Conservation (phyloP, 2,797 vertebrate genomes). For the Kryptolebias ocellatus region DNA sequence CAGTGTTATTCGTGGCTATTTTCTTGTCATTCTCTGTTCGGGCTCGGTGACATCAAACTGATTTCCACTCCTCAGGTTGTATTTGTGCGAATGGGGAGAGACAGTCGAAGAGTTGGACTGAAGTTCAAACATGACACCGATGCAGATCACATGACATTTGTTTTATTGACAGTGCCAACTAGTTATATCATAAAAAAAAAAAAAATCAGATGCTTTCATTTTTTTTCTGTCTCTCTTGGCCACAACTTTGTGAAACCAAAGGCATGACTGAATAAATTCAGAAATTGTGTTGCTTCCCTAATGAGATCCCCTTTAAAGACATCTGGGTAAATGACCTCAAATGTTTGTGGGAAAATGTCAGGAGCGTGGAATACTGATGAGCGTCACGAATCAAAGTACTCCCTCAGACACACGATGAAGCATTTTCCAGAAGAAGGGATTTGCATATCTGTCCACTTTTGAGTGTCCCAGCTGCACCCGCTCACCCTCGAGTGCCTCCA, state of each 20-base stretch:
- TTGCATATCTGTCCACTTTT: conserved; percentile 63
- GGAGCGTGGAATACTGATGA: conserved; percentile 33
- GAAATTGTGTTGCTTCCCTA: conserved; percentile 27
- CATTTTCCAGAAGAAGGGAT: conserved; percentile 51
- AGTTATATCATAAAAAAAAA: conserved; percentile 39
- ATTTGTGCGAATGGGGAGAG: conserved; percentile 55
- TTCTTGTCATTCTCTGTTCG: conserved; percentile 79
- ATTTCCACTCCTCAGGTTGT: conserved; percentile 72
- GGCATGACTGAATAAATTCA: conserved; percentile 53
- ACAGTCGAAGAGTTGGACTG: conserved; percentile 55
- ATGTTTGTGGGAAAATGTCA: conserved; percentile 10
- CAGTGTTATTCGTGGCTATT: conserved; percentile 81
- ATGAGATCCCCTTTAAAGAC: conserved; percentile 19
- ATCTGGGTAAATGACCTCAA: conserved; percentile 26
- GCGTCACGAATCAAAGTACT: conserved; percentile 38
- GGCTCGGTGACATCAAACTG: conserved; percentile 70
- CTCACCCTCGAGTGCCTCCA: conserved; percentile 66
- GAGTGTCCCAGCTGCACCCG: conserved; percentile 71
- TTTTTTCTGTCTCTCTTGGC: conserved; percentile 11
- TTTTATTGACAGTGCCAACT: conserved; percentile 49
- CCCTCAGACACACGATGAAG: conserved; percentile 55
- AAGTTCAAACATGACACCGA: conserved; percentile 67
- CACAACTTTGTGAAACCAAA: conserved; percentile 37
- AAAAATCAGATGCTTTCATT: conserved; percentile 19
- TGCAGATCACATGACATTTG: conserved; percentile 48